Evolutionary conservation across 2,888 invertebrate genomes (phyloP), one percentile per base, ranked within the genome.

Genomic region (Trisateles emortualis): DNA sequence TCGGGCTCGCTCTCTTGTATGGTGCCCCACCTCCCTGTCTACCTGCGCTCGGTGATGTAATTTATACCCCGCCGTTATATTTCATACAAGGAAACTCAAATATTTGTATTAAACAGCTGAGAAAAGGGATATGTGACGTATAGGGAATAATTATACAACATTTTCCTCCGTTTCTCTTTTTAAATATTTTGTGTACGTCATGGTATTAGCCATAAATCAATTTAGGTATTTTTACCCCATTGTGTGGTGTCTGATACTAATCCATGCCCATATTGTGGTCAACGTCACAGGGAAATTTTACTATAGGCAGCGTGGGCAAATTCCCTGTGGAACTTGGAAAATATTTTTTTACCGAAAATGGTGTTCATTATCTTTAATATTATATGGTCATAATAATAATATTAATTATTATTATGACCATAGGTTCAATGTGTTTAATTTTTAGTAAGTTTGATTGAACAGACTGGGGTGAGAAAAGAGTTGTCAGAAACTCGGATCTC

Each of bases 241-340:
- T 62, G 46, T 58, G 54, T 46, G 13, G 38, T 41, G 42, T 38
- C 42, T 45, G 24, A 33, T 38, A 44, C 50, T 32, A 35, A 5
- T 33, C n/a, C 39, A 61, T 40, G 36, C 62, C 65, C 64, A 52
- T 49, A 9, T 24, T 11, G 24, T 16, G 11, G 6, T 16, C 39
- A 14, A 40, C 65, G 68, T 68, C 65, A 65, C 42, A 62, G 62
- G 56, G 43, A 68, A 65, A 55, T 52, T 58, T 42, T 11, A 11
- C 42, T 13, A 19, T 47, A 39, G 22, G 22, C 8, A 17, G 5
- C 14, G 8, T 13, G 10, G 11, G 13, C n/a, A 32, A 39, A 41
- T 13, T 19, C 29, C 41, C 13, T 49, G 13, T 3, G n/a, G 17
- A 24, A 24, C 3, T 9, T 8, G 14, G 9, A 14, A 33, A 14